A percentile compares a stretch with the other conserved stretches of the same genome.
Conservation (phyloP, 2,797 vertebrate species). For the Brotula barbata region DNA sequence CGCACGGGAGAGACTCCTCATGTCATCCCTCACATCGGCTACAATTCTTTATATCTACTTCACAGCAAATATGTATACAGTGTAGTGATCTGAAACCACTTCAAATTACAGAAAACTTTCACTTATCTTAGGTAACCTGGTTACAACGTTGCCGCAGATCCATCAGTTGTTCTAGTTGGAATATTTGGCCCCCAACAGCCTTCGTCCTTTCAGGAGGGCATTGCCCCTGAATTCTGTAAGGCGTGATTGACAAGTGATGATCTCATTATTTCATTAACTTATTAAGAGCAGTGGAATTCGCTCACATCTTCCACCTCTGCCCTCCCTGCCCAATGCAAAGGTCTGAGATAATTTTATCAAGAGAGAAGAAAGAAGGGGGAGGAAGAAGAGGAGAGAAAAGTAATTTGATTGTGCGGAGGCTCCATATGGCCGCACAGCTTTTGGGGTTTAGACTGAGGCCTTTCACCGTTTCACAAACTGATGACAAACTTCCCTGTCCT, state of each 20-base stretch:
- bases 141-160: not conserved
- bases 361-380: slow-evolving; percentile 46
- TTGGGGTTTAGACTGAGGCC: slow-evolving; percentile 65
- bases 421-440: slow-evolving; percentile 76
- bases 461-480: slow-evolving; percentile 67
- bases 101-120: no score
- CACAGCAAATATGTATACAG: slow-evolving; percentile 3
- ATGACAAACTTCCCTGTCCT: slow-evolving; percentile 77
- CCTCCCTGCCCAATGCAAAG: slow-evolving; percentile 56
- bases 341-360: slow-evolving; percentile 69
- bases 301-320: slow-evolving; percentile 45
- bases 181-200: slow-evolving; percentile 2
- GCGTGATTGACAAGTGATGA: slow-evolving; percentile 62
- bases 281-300: slow-evolving; percentile 73
- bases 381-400: slow-evolving; percentile 47
- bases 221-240: slow-evolving; percentile 32
- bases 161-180: slow-evolving; percentile 4
- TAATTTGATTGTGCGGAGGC: slow-evolving; percentile 76
- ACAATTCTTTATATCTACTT: slow-evolving; percentile 4
- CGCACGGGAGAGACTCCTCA: slow-evolving; percentile 41
- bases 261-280: slow-evolving; percentile 80
- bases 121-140: not conserved
- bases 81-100: no score
- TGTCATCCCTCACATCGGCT: slow-evolving; percentile 11
- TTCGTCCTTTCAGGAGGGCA: slow-evolving; percentile 31